Evolutionary conservation across 2,113 vertebrate species (phyloP).

Genomic region (Probosciger aterrimus): DNA sequence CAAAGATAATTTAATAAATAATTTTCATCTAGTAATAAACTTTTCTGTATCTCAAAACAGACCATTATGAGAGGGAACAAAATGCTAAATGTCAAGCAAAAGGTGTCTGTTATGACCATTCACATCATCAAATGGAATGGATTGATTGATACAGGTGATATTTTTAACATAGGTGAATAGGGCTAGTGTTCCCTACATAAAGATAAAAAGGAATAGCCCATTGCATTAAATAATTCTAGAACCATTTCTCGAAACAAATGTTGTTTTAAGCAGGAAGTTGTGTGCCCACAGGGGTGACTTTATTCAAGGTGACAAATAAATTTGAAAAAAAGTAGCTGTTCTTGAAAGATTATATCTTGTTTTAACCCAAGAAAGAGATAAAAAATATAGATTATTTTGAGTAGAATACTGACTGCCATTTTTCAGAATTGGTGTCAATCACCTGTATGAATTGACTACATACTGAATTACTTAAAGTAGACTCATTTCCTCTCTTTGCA

Average conservation of each 20-base stretch:
- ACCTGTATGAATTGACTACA: neutral
- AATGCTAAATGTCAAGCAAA: neutral
- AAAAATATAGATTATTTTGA: neutral
- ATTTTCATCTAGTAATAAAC: neutral
- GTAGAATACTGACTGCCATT: neutral
- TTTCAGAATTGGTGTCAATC: constrained; percentile 9
- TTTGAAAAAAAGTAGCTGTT: neutral
- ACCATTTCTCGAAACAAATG: neutral
- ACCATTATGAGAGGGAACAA: neutral
- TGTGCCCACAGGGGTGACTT: neutral
- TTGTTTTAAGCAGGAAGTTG: neutral
- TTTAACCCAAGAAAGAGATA: neutral
- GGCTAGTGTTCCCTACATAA: neutral
- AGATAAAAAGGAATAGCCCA: neutral
- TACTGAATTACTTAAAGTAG: neutral
- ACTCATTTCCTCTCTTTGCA: constrained; percentile 64
- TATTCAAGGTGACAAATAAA: neutral
- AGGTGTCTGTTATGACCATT: neutral
- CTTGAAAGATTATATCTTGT: neutral
- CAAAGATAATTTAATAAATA: neutral
- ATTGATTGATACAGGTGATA: neutral
- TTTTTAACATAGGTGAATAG: neutral
- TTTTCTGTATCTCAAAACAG: neutral
- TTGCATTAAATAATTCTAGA: neutral
- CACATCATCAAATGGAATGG: neutral